A percentile compares a stretch with the other conserved stretches of the same genome.
Conservation (phyloP, 2,113 vertebrate species). For the Dermatemys mawii region DNA sequence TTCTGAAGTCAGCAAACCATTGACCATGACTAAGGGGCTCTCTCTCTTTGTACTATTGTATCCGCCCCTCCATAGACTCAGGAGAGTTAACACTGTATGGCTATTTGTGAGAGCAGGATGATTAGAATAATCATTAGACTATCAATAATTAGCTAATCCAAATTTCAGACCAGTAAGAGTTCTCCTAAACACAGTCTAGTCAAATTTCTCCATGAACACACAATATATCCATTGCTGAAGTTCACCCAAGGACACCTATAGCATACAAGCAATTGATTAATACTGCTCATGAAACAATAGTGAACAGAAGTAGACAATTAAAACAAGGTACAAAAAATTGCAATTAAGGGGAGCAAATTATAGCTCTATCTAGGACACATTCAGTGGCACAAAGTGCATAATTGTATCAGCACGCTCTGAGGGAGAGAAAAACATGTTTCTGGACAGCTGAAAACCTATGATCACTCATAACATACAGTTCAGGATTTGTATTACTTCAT, state of each 20-base stretch:
- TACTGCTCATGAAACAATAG: neutral
- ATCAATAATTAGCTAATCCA: neutral
- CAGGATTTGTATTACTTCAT: neutral
- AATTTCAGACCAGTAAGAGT: neutral
- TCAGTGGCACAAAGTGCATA: neutral
- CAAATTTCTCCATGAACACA: neutral
- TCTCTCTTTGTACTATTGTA: neutral
- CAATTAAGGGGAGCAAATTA: neutral
- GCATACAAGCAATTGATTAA: neutral
- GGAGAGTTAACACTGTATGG: constrained; percentile 9
- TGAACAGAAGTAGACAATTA: neutral
- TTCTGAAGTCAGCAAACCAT: neutral
- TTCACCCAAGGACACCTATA: neutral
- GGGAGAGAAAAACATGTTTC: neutral
- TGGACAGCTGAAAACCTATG: neutral
- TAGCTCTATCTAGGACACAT: neutral
- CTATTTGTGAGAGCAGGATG: neutral
- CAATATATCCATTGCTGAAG: neutral
- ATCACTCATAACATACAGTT: neutral
- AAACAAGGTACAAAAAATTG: neutral
- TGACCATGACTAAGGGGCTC: neutral
- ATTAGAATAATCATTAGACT: neutral
- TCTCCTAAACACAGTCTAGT: neutral
- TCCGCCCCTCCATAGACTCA: neutral
- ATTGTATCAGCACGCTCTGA: neutral